Base-by-base conservation (phyloP, 2,888 invertebrate species). In the Blera fallax region DNA sequence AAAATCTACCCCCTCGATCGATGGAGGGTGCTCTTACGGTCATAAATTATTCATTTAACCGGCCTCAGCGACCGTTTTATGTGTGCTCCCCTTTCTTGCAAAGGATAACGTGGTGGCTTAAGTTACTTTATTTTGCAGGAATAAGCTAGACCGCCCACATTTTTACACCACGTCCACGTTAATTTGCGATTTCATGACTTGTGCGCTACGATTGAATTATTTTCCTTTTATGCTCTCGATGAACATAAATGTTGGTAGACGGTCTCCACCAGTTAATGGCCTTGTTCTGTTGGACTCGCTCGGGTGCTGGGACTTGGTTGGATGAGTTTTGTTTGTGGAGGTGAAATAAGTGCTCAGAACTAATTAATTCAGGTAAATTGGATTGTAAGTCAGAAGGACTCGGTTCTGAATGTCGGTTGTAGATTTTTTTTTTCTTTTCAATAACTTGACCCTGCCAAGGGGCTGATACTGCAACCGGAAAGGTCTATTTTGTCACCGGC, bases 41-140 rank as follows among this genome's bases (percentile, higher is more conserved):
- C 67, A 79, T 84, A 74, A 79, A 84, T 79, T 69, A 84, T 79
- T 84, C 67, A 79, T 79, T 84, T 79, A 69, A 65, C 67, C 48
- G 45, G 48, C 45, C 32, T 58, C 58, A 29, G 21, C 24, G 21
- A 69, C 50, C 8, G 29, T 37, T 24, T 48, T 29, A 37, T 37
- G 24, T 32, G 21, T 2, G 1, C 8, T n/a, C 14, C 11, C 37
- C 24, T 7, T 18, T 29, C 10, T 24, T 11, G 16, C 34, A 67
- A 52, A 8, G 37, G 52, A 34, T 16, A 37, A 4, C n/a, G 3
- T 40, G 60, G 37, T 37, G 29, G 18, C n/a, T 1, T n/a, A 32
- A 24, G 21, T 32, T 3, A 6, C 10, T 50, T 52, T 37, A 52
- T 48, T n/a, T 29, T 72, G 34, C 34, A 50, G 67, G 40, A 37